Percentiles rank a stretch among this genome's conserved stretches.
Evolutionary conservation across 37 sponge, comb jelly and placozoan genomes (phyloP).

Genomic region (Chondrilla cf. caribensis): DNA sequence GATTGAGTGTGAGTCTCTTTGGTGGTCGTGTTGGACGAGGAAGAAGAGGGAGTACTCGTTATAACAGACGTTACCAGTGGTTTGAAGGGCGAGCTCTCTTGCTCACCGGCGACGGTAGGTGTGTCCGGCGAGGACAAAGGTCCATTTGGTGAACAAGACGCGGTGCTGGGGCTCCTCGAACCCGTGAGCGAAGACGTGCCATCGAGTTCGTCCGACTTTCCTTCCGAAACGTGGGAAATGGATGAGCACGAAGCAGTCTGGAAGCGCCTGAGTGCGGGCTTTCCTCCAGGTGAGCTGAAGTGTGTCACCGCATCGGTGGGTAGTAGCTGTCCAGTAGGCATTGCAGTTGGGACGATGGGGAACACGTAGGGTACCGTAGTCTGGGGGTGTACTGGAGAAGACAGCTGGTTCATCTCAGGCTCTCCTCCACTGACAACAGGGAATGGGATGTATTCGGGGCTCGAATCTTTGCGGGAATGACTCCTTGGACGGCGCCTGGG

Average conservation of each 20-base stretch:
- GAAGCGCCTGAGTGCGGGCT: no score
- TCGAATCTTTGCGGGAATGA: neutral
- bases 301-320: no score
- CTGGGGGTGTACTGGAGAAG: neutral
- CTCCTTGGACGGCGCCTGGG: constrained; percentile 81
- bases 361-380: neutral
- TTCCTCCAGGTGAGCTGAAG: no score
- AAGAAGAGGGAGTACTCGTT: neutral
- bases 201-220: neutral
- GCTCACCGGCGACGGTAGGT: no score
- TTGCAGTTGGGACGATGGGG: no score
- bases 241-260: neutral
- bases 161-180: neutral
- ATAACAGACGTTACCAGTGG: neutral
- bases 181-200: neutral
- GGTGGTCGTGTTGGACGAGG: neutral
- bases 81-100: no score
- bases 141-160: no score
- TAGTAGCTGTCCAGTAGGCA: no score
- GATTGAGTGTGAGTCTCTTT: neutral
- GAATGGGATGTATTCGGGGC: neutral
- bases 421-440: no score
- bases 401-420: neutral
- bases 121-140: no score
- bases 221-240: neutral